Evolutionary conservation across 1,140 invertebrate genomes (phyloP).

Genomic region (Gonatopus flavifemur): DNA sequence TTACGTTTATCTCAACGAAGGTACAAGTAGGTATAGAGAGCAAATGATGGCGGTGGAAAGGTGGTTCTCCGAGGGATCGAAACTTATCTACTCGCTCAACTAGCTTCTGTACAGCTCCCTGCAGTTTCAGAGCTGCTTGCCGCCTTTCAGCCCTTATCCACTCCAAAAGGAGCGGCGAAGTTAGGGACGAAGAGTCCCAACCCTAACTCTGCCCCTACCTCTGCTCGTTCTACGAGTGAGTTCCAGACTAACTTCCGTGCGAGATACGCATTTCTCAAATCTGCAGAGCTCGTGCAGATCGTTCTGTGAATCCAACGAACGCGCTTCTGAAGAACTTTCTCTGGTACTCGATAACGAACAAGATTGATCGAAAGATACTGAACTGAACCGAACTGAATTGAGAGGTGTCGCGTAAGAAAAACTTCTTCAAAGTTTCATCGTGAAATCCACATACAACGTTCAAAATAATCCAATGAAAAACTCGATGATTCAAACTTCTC

Average conservation of each 20-base stretch:
- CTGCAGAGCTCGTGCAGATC: slow-evolving; percentile 13
- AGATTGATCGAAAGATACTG: too few species aligned
- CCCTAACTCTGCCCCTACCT: slow-evolving; percentile 40
- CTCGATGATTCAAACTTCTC: too few species aligned
- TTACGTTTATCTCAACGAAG: slow-evolving; percentile 37
- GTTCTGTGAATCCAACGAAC: slow-evolving; percentile 12
- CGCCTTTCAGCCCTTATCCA: slow-evolving; percentile 55
- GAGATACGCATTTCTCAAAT: slow-evolving; percentile 53
- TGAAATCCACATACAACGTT: too few species aligned
- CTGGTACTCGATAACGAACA: background rate
- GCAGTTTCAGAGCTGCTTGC: too few species aligned
- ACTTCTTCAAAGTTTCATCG: too few species aligned
- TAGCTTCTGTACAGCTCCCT: slow-evolving; percentile 42
- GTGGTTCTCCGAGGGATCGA: slow-evolving; percentile 52
- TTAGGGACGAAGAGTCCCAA: too few species aligned
- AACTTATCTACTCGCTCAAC: slow-evolving; percentile 56
- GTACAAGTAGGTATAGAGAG: too few species aligned
- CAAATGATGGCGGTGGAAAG: slow-evolving; percentile 36
- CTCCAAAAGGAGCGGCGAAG: too few species aligned
- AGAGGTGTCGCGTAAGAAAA: too few species aligned
- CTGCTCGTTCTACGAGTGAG: too few species aligned
- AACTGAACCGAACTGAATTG: too few species aligned
- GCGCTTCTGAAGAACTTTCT: background rate
- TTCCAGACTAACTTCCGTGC: slow-evolving; percentile 43
- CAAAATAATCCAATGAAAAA: too few species aligned